Evolutionary conservation across 2,888 invertebrate genomes (phyloP).

Genomic region (Hydriomena furcata): DNA sequence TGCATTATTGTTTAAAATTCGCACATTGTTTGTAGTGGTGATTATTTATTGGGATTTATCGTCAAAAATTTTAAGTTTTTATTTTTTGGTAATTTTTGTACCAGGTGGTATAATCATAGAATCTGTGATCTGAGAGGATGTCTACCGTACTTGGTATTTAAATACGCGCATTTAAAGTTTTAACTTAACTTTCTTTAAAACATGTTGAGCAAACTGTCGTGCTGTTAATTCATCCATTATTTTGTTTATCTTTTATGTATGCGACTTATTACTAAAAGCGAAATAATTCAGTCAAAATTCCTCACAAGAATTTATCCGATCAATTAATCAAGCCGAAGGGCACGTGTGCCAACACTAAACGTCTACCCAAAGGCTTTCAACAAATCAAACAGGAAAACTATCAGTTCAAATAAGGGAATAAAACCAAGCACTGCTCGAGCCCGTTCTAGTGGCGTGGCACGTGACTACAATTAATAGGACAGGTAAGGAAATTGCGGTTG

Average conservation of each 20-base stretch:
- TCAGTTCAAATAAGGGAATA: conserved; percentile 41
- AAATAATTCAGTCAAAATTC: conserved; percentile 1
- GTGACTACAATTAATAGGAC: conserved; percentile 72
- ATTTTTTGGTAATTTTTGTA: not conserved
- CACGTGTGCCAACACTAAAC: conserved; percentile 21
- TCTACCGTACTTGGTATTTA: no score
- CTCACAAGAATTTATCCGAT: conserved; percentile 1
- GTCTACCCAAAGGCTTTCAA: conserved; percentile 28
- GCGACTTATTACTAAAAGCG: not conserved
- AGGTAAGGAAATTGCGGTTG: conserved; percentile 55
- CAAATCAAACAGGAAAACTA: conserved; percentile 37
- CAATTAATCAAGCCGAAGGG: conserved; percentile 3
- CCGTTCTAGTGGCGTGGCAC: conserved; percentile 50
- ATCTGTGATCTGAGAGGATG: no score
- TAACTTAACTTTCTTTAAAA: no score
- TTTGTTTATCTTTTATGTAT: no score
- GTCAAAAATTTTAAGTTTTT: no score
- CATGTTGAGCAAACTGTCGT: no score
- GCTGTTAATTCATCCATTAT: no score
- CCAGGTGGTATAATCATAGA: no score
- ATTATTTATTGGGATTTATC: conserved; percentile 1
- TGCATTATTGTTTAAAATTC: conserved; percentile 28
- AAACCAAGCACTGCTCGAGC: conserved; percentile 41
- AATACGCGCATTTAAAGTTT: no score
- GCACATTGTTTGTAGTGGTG: conserved; percentile 14